Conservation (phyloP, 2,113 vertebrate genomes). For the Platysternon megacephalum region DNA sequence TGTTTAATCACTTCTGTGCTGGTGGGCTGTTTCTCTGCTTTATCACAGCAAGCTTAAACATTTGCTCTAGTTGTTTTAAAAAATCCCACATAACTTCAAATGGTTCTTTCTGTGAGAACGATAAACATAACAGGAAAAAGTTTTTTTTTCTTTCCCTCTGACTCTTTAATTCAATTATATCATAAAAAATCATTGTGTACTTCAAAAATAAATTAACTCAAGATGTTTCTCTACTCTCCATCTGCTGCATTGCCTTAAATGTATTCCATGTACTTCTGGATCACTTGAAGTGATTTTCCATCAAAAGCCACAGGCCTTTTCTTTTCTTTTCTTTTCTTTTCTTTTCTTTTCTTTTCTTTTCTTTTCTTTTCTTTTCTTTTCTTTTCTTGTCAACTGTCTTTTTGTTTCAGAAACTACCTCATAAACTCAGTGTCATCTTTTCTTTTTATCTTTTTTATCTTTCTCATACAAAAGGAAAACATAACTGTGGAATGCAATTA, state of each 20-base stretch:
- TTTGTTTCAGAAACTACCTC: slow-evolving; percentile 73
- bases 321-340: slow-evolving; percentile 6
- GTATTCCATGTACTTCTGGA: slow-evolving; percentile 64
- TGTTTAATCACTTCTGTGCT: neutral
- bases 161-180: slow-evolving; percentile 82
- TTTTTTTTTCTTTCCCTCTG: slow-evolving; percentile 41
- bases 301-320: slow-evolving; percentile 64
- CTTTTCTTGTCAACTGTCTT: slow-evolving; percentile 57
- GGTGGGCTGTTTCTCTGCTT: neutral
- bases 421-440: slow-evolving; percentile 71
- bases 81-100: neutral
- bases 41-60: neutral
- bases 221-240: slow-evolving; percentile 78
- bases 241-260: slow-evolving; percentile 80
- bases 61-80: neutral
- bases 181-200: slow-evolving; percentile 75
- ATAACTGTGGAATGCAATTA: slow-evolving; percentile 27
- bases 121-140: slow-evolving; percentile 44
- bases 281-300: slow-evolving; percentile 72
- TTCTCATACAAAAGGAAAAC: slow-evolving; percentile 36
- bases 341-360: slow-evolving; percentile 16
- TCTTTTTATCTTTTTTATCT: neutral
- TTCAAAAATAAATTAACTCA: slow-evolving; percentile 84
- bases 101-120: slow-evolving; percentile 26
- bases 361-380: slow-evolving; percentile 50